Evolutionary conservation across 2,113 vertebrate genomes (phyloP).

Genomic region (Hippocampus comes): DNA sequence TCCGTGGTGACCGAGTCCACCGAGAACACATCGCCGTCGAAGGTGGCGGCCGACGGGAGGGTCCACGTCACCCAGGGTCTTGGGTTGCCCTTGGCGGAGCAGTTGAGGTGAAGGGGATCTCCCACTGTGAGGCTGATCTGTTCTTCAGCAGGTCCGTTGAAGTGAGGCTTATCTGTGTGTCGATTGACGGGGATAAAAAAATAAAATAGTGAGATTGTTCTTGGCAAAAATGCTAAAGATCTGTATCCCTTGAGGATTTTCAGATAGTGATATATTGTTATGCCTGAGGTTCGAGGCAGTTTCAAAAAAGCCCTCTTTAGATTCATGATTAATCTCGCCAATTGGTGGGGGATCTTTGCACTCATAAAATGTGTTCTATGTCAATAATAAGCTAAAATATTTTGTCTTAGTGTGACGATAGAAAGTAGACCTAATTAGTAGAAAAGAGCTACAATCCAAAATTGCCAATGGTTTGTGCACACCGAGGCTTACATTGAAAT

Average conservation of each 20-base stretch:
- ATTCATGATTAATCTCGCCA: too few relatives aligned
- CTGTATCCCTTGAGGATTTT: neutral
- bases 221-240: neutral
- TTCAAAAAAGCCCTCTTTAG: too few relatives aligned
- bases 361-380: too few relatives aligned
- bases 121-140: neutral
- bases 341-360: too few relatives aligned
- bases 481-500: too few relatives aligned
- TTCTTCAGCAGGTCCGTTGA: neutral
- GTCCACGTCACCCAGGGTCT: neutral
- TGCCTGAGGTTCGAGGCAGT: too few relatives aligned
- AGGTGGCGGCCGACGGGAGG: neutral
- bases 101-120: conserved; percentile 8
- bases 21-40: fast-evolving
- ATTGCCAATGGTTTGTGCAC: too few relatives aligned
- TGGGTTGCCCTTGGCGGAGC: conserved; percentile 11
- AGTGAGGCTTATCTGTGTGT: conserved; percentile 3
- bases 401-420: too few relatives aligned
- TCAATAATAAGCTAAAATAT: too few relatives aligned
- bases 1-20: neutral
- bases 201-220: neutral
- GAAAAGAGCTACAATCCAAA: too few relatives aligned
- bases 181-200: neutral
- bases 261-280: neutral
- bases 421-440: too few relatives aligned